Conservation (phyloP, 2,797 vertebrate genomes). For the Sylvia borin region DNA sequence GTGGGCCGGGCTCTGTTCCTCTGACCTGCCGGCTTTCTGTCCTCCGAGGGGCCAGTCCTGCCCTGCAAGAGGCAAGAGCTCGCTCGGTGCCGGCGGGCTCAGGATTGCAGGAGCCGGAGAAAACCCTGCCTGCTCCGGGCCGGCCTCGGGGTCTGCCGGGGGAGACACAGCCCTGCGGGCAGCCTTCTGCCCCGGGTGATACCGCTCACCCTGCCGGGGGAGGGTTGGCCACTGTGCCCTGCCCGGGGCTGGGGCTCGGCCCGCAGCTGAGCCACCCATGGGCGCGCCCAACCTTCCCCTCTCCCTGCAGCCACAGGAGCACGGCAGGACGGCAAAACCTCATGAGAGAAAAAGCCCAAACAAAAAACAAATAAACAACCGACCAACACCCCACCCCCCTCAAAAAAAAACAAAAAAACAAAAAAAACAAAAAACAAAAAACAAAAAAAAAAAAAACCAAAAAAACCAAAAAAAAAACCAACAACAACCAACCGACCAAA, state of each 20-base stretch:
- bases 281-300: neutral
- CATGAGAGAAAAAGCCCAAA: neutral
- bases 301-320: neutral
- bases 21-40: neutral
- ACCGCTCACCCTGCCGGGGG: too few relatives aligned
- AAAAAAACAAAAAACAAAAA: too few relatives aligned
- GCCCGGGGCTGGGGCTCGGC: neutral
- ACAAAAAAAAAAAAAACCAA: too few relatives aligned
- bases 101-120: neutral
- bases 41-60: neutral
- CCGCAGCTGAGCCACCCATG: neutral
- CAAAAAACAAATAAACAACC: too few relatives aligned
- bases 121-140: neutral
- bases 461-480: too few relatives aligned
- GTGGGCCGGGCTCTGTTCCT: neutral
- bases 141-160: neutral
- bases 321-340: neutral
- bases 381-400: too few relatives aligned
- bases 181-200: too few relatives aligned
- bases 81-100: neutral
- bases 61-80: neutral
- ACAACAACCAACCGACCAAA: too few relatives aligned
- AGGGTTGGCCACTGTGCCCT: neutral
- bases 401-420: too few relatives aligned
- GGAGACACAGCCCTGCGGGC: neutral